A percentile compares a stretch with the other conserved stretches of the same genome.
phyloP scores from a whole-genome alignment of 1,140 invertebrate species.

The Drosophila elegans region DNA sequence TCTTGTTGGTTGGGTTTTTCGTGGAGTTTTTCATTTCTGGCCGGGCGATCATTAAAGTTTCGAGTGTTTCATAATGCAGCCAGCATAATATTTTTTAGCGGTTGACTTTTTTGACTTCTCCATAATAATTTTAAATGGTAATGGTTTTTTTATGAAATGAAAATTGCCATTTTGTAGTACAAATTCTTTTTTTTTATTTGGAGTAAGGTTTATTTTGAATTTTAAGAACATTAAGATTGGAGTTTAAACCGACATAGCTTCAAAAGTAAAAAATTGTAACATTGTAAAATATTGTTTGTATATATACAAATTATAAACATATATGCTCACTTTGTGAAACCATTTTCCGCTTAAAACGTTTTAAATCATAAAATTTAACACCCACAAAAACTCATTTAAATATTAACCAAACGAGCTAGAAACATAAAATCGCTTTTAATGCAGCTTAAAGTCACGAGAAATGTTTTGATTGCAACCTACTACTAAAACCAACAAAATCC shows the following conservation, averaged over 20 bases:
- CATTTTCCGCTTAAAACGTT: slow-evolving; percentile 2
- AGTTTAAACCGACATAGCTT: no score
- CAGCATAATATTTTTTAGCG: slow-evolving; percentile 12
- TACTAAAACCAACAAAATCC: slow-evolving; percentile 21
- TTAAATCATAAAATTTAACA: slow-evolving; percentile 17
- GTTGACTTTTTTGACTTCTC: slow-evolving; percentile 45
- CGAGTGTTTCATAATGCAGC: slow-evolving; percentile 39
- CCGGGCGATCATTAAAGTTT: slow-evolving; percentile 55
- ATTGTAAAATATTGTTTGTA: no score
- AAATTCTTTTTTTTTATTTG: no score
- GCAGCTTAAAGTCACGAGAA: slow-evolving; percentile 4
- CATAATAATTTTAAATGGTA: slow-evolving; percentile 45
- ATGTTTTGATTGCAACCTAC: slow-evolving; percentile 11
- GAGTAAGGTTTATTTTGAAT: neutral
- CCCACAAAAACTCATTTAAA: slow-evolving; percentile 38
- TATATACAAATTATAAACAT: neutral
- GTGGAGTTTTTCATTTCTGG: slow-evolving; percentile 27
- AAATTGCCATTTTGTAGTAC: neutral
- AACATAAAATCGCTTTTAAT: slow-evolving; percentile 16
- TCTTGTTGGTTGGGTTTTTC: slow-evolving; percentile 29
- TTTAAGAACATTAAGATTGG: no score
- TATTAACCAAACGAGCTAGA: slow-evolving; percentile 20
- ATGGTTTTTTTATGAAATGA: slow-evolving; percentile 1
- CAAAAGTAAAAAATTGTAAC: no score
- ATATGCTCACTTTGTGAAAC: neutral